Conservation (phyloP, 2,888 invertebrate genomes). For the Syrista parreyssii region DNA sequence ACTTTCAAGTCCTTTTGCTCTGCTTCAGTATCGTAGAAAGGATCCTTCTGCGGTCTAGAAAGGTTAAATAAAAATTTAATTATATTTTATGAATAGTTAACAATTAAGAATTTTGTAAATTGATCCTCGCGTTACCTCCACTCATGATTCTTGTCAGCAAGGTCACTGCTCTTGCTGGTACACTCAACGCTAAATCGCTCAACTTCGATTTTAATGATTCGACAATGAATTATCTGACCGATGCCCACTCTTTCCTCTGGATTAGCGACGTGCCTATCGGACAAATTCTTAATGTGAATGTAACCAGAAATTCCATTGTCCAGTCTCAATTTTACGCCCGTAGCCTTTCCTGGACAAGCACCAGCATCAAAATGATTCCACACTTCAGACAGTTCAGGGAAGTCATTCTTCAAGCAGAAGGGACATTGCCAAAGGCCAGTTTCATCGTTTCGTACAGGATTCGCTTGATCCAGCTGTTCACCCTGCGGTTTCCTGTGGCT, state of each 20-base stretch:
- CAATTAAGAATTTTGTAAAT: constrained; percentile 7
- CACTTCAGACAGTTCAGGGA: constrained; percentile 95
- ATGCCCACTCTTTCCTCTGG: constrained; percentile 92
- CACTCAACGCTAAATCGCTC: constrained; percentile 94
- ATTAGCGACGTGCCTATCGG: constrained; percentile 92
- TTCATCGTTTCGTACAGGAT: constrained; percentile 94
- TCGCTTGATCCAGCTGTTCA: constrained; percentile 94
- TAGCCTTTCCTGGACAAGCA: constrained; percentile 94
- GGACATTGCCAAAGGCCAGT: constrained; percentile 98
- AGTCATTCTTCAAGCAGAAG: constrained; percentile 95
- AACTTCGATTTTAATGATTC: constrained; percentile 95
- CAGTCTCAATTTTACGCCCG: constrained; percentile 87
- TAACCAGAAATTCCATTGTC: constrained; percentile 95
- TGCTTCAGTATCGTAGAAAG: constrained; percentile 88
- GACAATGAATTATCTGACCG: constrained; percentile 85
- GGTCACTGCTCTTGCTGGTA: constrained; percentile 92
- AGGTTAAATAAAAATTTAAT: constrained; percentile 10
- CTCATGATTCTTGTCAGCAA: constrained; percentile 89
- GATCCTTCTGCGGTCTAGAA: constrained; percentile 83
- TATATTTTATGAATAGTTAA: not conserved
- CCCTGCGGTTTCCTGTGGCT: constrained; percentile 89
- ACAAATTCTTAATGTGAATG: constrained; percentile 92
- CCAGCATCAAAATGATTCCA: constrained; percentile 99
- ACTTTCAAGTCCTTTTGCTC: constrained; percentile 84
- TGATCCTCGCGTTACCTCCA: constrained; percentile 74